Conservation (phyloP, 2,888 invertebrate genomes). For the Eustalomyia histrio region DNA sequence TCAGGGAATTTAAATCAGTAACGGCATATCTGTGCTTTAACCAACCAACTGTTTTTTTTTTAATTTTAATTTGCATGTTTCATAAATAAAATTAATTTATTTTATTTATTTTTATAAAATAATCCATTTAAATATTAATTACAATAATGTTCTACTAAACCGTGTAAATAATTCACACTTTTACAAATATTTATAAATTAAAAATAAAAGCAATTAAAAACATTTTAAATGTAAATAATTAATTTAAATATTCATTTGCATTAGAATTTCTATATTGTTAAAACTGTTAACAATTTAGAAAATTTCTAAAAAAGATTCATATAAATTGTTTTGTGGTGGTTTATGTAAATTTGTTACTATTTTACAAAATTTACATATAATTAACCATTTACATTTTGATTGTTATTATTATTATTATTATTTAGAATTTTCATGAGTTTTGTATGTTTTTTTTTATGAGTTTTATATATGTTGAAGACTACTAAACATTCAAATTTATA, state of each 20-base stretch:
- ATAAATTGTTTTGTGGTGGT: not conserved
- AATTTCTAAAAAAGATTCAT: not conserved
- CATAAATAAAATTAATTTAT: too few relatives aligned
- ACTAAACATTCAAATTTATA: not conserved
- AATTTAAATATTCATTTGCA: slow-evolving; percentile 18
- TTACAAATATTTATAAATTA: too few relatives aligned
- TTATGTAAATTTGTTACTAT: slow-evolving; percentile 17
- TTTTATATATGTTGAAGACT: not conserved
- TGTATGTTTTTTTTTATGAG: not conserved
- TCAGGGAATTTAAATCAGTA: too few relatives aligned
- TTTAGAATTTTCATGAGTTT: slow-evolving; percentile 33
- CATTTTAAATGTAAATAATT: slow-evolving; percentile 20
- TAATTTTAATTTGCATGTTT: too few relatives aligned
- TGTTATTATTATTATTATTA: slow-evolving; percentile 28
- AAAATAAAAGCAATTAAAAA: too few relatives aligned
- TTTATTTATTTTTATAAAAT: too few relatives aligned
- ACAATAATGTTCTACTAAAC: too few relatives aligned
- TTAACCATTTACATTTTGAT: slow-evolving; percentile 28
- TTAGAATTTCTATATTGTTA: not conserved
- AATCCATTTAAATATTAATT: too few relatives aligned
- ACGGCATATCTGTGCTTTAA: too few relatives aligned
- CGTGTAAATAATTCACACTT: too few relatives aligned
- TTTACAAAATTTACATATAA: slow-evolving; percentile 40
- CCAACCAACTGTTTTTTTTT: too few relatives aligned
- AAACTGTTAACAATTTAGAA: not conserved